Evolutionary conservation across 2,888 invertebrate genomes (phyloP).

Genomic region (Catocala fraxini): DNA sequence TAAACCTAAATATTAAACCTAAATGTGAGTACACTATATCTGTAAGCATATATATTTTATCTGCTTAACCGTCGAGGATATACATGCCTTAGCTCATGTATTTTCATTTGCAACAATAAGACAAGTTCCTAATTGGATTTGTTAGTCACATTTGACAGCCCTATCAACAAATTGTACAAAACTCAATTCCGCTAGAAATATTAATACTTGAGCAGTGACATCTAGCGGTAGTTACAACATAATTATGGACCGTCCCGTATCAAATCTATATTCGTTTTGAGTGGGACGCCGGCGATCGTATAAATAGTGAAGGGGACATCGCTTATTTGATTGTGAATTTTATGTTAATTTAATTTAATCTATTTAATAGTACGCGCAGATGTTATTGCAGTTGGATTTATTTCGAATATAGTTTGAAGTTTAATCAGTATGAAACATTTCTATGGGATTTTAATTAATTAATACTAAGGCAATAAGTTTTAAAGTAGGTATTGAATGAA

Average conservation of each 20-base stretch:
- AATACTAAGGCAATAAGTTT: too few relatives aligned
- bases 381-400: neutral
- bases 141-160: slow-evolving; percentile 4
- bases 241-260: slow-evolving; percentile 38
- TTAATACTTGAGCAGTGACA: slow-evolving; percentile 39
- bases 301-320: slow-evolving; percentile 34
- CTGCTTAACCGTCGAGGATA: too few relatives aligned
- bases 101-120: too few relatives aligned
- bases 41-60: too few relatives aligned
- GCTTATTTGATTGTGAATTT: slow-evolving; percentile 6
- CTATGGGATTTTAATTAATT: too few relatives aligned
- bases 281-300: slow-evolving; percentile 32
- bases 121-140: too few relatives aligned
- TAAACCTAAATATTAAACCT: too few relatives aligned
- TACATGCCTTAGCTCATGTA: too few relatives aligned
- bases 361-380: neutral
- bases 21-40: too few relatives aligned
- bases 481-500: too few relatives aligned
- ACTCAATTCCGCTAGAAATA: slow-evolving; percentile 23
- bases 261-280: slow-evolving; percentile 36
- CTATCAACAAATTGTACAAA: slow-evolving; percentile 2
- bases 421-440: too few relatives aligned
- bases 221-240: slow-evolving; percentile 39
- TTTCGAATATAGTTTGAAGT: neutral
- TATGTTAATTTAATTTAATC: slow-evolving; percentile 5